phyloP scores from a whole-genome alignment of 1,140 invertebrate genomes.

The Gonatopus flavifemur region DNA sequence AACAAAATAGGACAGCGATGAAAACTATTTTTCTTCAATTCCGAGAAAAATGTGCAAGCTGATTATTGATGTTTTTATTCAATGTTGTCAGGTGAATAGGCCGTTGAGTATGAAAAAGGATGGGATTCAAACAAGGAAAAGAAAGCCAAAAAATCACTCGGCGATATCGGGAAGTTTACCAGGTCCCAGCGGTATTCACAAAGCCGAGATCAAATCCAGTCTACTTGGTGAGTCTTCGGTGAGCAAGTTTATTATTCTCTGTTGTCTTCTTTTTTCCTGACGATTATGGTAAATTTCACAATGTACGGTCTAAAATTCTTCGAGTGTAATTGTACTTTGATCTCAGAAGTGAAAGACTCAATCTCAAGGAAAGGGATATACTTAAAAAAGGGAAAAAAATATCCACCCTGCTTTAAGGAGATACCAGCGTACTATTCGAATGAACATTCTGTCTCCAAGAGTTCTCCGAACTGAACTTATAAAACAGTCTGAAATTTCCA shows the following conservation, averaged over 20 bases:
- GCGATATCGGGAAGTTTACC: constrained; percentile 30
- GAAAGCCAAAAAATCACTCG: constrained; percentile 75
- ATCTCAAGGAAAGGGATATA: too few species aligned
- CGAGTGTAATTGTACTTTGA: too few species aligned
- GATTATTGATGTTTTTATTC: constrained; percentile 3
- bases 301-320: neutral
- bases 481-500: too few species aligned
- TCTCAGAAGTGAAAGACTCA: too few species aligned
- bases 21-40: too few species aligned
- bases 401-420: too few species aligned
- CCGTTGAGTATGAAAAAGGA: constrained; percentile 96
- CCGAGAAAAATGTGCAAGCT: neutral
- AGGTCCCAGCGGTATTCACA: constrained; percentile 43
- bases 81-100: constrained; percentile 75
- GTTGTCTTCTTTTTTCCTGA: constrained; percentile 3
- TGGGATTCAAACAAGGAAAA: constrained; percentile 89
- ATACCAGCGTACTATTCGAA: too few species aligned
- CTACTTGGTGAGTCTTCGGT: constrained; percentile 56
- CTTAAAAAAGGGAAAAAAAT: too few species aligned
- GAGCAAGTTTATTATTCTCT: constrained; percentile 36
- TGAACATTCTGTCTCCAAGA: too few species aligned
- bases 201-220: constrained; percentile 52
- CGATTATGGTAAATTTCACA: neutral
- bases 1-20: too few species aligned
- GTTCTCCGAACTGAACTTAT: too few species aligned